These are phyloP conservation scores for Rhinolophus sinicus DNA, from an alignment of 2,113 vertebrate genomes.

Conservation along the genomic window DNA sequence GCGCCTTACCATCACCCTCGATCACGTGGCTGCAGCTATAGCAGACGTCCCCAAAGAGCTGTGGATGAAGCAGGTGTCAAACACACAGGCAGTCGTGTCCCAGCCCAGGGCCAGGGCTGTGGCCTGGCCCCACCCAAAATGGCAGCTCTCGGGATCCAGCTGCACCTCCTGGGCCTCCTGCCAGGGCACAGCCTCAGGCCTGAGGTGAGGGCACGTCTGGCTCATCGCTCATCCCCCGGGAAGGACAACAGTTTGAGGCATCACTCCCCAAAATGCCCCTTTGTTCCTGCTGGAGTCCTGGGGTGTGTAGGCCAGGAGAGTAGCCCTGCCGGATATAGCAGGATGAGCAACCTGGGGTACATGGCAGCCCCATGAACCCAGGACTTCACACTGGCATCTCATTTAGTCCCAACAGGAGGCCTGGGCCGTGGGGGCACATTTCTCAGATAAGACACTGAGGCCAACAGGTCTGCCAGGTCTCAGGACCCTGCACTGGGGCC, in stretches of 20 bases:
- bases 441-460: neutral
- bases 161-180: constrained; percentile 63
- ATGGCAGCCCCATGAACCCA: neutral
- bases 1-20: constrained; percentile 94
- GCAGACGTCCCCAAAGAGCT: constrained; percentile 98
- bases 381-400: neutral
- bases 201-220: neutral
- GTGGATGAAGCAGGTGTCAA: constrained; percentile 61
- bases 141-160: constrained; percentile 23
- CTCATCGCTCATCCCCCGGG: neutral
- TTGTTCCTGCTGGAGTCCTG: neutral
- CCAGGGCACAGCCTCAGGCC: neutral
- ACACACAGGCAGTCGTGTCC: neutral
- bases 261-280: neutral
- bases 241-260: neutral
- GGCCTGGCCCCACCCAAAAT: neutral
- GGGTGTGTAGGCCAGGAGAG: accelerated
- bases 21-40: constrained; percentile 97
- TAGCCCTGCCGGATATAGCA: no score
- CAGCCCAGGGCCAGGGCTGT: neutral
- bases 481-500: neutral
- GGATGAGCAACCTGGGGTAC: no score
- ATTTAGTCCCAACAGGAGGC: neutral
- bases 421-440: no score
- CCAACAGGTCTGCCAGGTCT: neutral